Base-by-base conservation (phyloP, 2,888 invertebrate species). In the Celastrina argiolus region DNA sequence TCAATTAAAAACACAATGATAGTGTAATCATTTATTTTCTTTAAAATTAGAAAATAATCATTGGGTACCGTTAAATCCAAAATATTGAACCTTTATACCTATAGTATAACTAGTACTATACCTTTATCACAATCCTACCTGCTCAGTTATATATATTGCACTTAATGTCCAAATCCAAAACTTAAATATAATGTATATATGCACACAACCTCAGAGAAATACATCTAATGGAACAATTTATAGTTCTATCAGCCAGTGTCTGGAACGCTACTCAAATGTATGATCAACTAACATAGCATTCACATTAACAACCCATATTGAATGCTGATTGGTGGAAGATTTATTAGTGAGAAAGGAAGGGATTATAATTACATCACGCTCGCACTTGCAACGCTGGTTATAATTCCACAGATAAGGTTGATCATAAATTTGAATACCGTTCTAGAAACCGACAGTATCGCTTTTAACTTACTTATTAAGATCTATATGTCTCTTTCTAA, bases 131-230 rank as follows among this genome's bases (percentile, higher is more conserved):
- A 61, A 22, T 61, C 31, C 61, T 36, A 36, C 61, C 39, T 61
- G 61, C 61, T 36, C 18, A 51, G 10, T 18, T 22, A 22, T 45
- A 22, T 34, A 59, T 61, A 61, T 61, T 61, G 61, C 61, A 61
- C 61, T 39, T 61, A 61, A 18, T 18, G 22, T 39, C 22, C 61
- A 61, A 51, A 59, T 61, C 61, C 61, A 39, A 22, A 36, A 61
- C 61, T 42, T 66, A 45, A 66, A 66, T 14, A 41, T 58, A 16
- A 34, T 2, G 31, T 51, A 58, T 59, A 28, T 59, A 58, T 59
- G 59, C 59, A 66, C 59, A 66, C 66, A 66, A 66, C 66, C 59
- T 42, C 34, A 66, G 58, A 66, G 66, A 59, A 58, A 41, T 66
- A 66, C 18, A 58, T 22, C 59, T 59, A 59, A 42, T 34, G 45